Evolutionary conservation across 2,888 invertebrate species (phyloP).

Genomic region (Agonopterix subpropinquella): DNA sequence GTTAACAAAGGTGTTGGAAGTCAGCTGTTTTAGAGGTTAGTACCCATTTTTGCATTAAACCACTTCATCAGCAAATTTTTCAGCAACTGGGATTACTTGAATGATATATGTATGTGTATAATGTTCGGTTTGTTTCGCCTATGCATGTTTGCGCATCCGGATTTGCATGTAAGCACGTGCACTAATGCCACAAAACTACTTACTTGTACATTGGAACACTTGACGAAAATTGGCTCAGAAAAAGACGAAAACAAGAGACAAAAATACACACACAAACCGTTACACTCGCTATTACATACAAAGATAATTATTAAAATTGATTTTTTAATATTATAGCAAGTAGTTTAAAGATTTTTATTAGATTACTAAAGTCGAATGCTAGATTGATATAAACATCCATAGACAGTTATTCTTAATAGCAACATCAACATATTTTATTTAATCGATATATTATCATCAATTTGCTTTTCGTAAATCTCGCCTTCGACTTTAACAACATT

Average conservation of each 20-base stretch:
- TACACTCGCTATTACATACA: slow-evolving; percentile 40
- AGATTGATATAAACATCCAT: slow-evolving; percentile 3
- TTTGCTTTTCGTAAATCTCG: slow-evolving; percentile 22
- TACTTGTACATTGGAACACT: slow-evolving; percentile 30
- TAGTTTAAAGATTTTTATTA: slow-evolving; percentile 31
- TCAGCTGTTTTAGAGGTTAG: slow-evolving; percentile 4
- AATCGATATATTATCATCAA: neutral
- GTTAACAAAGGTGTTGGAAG: neutral
- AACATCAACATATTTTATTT: neutral
- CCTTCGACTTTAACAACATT: slow-evolving; percentile 44
- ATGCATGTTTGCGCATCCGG: slow-evolving; percentile 45
- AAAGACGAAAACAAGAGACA: slow-evolving; percentile 13
- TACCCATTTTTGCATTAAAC: neutral
- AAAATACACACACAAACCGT: slow-evolving; percentile 38
- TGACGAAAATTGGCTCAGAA: slow-evolving; percentile 23
- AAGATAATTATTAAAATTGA: slow-evolving; percentile 25
- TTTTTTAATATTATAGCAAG: slow-evolving; percentile 27
- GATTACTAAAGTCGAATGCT: slow-evolving; percentile 44
- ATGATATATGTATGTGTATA: neutral
- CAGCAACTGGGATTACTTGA: neutral
- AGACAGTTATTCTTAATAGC: neutral
- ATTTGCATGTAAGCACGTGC: slow-evolving; percentile 63
- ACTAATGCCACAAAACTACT: slow-evolving; percentile 44
- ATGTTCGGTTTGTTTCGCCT: slow-evolving; percentile 18
- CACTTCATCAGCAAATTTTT: neutral